Evolutionary conservation across 1,140 invertebrate genomes (phyloP).

Genomic region (Grapholita molesta): DNA sequence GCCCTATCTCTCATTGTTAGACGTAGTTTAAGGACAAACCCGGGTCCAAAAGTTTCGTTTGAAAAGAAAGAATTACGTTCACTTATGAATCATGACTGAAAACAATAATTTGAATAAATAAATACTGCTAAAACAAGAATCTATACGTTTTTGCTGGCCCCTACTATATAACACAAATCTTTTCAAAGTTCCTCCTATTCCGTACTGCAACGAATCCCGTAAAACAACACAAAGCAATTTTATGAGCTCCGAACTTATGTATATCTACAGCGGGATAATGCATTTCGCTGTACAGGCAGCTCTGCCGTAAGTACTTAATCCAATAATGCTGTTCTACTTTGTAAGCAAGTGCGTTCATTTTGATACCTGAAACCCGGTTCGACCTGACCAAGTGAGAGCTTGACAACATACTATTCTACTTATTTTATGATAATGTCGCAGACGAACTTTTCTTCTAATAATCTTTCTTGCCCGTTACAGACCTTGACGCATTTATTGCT

Average conservation of each 20-base stretch:
- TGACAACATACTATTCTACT: neutral
- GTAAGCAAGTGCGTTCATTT: constrained; percentile 1
- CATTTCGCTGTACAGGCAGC: neutral
- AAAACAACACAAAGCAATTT: constrained; percentile 1
- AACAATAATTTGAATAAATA: too few species aligned
- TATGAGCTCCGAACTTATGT: neutral
- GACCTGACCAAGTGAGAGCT: neutral
- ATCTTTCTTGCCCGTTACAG: too few species aligned
- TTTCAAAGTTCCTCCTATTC: neutral
- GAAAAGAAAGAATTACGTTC: too few species aligned
- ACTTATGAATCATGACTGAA: too few species aligned
- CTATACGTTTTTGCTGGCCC: neutral
- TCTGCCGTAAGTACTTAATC: constrained; percentile 5
- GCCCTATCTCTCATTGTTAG: too few species aligned
- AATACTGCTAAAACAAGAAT: neutral
- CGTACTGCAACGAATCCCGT: neutral
- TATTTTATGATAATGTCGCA: neutral
- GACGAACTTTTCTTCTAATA: neutral
- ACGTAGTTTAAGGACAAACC: too few species aligned
- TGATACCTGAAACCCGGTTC: neutral
- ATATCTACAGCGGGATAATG: constrained; percentile 4
- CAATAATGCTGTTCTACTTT: constrained; percentile 13
- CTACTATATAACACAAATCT: neutral
- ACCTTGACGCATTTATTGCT: too few species aligned
- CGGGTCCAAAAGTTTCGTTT: too few species aligned